phyloP scores from a whole-genome alignment of 2,113 vertebrate species.

The Circaetus cinerascens region DNA sequence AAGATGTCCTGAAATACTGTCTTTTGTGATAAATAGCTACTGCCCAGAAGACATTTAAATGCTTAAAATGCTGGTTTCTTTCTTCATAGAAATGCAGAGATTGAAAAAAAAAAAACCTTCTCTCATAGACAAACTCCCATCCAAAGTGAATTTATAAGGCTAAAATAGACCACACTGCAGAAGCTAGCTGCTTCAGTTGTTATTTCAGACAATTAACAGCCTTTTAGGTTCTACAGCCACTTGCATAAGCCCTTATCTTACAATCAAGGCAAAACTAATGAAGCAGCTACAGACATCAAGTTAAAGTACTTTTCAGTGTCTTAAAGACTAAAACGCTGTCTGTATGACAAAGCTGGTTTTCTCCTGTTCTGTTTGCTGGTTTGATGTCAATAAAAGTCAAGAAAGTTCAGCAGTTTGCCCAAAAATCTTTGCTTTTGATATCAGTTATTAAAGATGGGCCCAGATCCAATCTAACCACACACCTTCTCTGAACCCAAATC shows the following conservation, averaged over 20 bases:
- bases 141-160: conserved; percentile 4
- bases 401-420: not conserved
- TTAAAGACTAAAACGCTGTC: not conserved
- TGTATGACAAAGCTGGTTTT: not conserved
- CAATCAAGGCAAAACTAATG: not conserved
- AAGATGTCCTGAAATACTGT: conserved; percentile 23
- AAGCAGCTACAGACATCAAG: not conserved
- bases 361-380: not conserved
- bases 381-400: not conserved
- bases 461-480: not conserved
- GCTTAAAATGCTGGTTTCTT: not conserved
- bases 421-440: not conserved
- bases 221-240: conserved; percentile 1
- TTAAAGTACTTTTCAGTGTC: not conserved
- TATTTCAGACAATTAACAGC: conserved; percentile 30
- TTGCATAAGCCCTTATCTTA: conserved; percentile 18
- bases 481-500: not conserved
- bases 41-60: conserved; percentile 20
- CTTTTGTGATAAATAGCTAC: conserved; percentile 11
- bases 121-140: not conserved
- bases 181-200: not conserved
- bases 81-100: not conserved
- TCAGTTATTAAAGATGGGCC: not conserved
- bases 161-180: conserved; percentile 2
- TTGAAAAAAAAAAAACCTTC: not conserved